These are phyloP conservation scores for Therioaphis trifolii DNA, from an alignment of 2,888 invertebrate species.

Conservation along the genomic window DNA sequence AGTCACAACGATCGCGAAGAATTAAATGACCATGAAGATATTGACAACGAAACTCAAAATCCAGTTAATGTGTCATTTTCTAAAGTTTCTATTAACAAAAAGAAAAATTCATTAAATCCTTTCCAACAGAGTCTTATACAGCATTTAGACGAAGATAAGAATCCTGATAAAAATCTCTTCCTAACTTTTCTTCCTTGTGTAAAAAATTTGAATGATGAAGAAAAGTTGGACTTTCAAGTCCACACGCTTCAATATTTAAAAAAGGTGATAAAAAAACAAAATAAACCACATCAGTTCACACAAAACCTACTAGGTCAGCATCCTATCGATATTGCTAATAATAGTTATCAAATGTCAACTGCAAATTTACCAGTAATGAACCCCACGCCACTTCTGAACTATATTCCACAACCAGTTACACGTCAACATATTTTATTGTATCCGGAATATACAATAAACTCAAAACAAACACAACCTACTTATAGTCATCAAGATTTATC, in stretches of 20 bases:
- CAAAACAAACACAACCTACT: neutral
- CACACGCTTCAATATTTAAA: constrained; percentile 2
- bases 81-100: neutral
- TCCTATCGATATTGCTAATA: neutral
- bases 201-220: neutral
- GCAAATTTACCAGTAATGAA: neutral
- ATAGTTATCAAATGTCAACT: neutral
- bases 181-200: neutral
- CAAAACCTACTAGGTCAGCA: neutral
- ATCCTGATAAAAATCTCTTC: neutral
- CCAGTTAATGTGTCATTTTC: neutral
- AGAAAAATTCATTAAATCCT: neutral
- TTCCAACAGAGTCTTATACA: neutral
- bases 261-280: neutral
- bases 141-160: neutral
- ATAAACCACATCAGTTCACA: neutral
- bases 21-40: neutral
- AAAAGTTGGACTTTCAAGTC: neutral
- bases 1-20: no score
- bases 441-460: neutral
- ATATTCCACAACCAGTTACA: neutral
- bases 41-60: neutral
- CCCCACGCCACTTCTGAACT: neutral
- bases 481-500: neutral
- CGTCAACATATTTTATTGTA: no score